phyloP scores from a whole-genome alignment of 1,140 invertebrate genomes.

The Aphelenchoides besseyi region DNA sequence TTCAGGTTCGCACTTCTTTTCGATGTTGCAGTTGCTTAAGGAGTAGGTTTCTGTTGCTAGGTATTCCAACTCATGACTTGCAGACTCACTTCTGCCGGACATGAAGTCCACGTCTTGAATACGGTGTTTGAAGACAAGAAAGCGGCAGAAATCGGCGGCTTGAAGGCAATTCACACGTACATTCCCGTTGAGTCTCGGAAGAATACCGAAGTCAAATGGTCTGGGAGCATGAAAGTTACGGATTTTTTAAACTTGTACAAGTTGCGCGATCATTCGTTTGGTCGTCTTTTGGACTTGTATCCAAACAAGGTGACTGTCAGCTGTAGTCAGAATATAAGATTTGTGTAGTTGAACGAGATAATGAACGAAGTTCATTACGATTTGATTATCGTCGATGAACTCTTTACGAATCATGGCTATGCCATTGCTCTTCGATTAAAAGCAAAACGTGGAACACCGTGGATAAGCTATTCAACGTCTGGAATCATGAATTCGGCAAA shows the following conservation, averaged over 20 bases:
- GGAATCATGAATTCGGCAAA: not conserved
- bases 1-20: not conserved
- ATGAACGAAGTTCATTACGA: constrained; percentile 16
- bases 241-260: not conserved
- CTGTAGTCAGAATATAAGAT: too few relatives aligned
- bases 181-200: not conserved
- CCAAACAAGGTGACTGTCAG: constrained; percentile 12
- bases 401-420: not conserved
- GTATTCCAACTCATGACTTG: not conserved
- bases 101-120: constrained; percentile 11
- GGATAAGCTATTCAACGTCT: not conserved
- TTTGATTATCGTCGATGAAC: constrained; percentile 17
- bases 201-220: not conserved
- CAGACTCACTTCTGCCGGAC: not conserved
- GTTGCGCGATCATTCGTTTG: not conserved
- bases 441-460: not conserved
- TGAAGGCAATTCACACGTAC: not conserved
- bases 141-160: not conserved
- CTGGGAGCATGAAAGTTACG: not conserved
- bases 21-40: not conserved
- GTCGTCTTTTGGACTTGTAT: not conserved
- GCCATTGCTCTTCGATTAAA: constrained; percentile 11
- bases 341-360: constrained; percentile 8
- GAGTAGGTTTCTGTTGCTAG: not conserved
- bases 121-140: not conserved